Base-by-base conservation (phyloP, 2,888 invertebrate species). In the Folsomia candida region DNA sequence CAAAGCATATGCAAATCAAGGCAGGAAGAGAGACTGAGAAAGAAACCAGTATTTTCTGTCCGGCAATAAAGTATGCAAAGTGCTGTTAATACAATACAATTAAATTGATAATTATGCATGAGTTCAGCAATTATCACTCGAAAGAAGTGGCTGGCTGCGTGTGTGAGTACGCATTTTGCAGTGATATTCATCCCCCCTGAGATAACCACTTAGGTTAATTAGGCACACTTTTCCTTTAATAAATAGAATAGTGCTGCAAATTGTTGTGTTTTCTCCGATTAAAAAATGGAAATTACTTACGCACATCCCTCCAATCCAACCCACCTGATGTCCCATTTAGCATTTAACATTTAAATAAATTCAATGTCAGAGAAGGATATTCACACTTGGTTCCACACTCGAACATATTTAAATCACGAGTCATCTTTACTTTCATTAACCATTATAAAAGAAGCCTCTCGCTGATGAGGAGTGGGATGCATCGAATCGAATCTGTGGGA, bases 101-200 rank as follows among this genome's bases (percentile, higher is more conserved):
- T 54, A 54, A 54, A 54, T 54, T 18, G 54, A 54, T 54, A 18
- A 54, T 54, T 54, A 18, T 54, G 54, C 54, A 54, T 54, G 20
- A 22, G 54, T n/a, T 6, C 6, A 54, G 37, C n/a, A n/a, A n/a
- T n/a, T n/a, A n/a, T n/a, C n/a, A n/a, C n/a, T n/a, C n/a, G n/a
- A n/a, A n/a, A n/a, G n/a, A n/a, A n/a, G n/a, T n/a, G n/a, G n/a
- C n/a, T n/a, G n/a, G n/a, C n/a, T n/a, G n/a, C n/a, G n/a, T n/a
- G n/a, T n/a, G n/a, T n/a, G n/a, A n/a, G n/a, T n/a, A n/a, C n/a
- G n/a, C n/a, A n/a, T n/a, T n/a, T n/a, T n/a, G n/a, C n/a, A n/a
- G n/a, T n/a, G n/a, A n/a, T n/a, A n/a, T n/a, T n/a, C n/a, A n/a
- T n/a, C n/a, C n/a, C n/a, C n/a, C n/a, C n/a, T n/a, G n/a, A n/a